Evolutionary conservation across 2,113 vertebrate genomes (phyloP).

Genomic region (Mixornis gularis): DNA sequence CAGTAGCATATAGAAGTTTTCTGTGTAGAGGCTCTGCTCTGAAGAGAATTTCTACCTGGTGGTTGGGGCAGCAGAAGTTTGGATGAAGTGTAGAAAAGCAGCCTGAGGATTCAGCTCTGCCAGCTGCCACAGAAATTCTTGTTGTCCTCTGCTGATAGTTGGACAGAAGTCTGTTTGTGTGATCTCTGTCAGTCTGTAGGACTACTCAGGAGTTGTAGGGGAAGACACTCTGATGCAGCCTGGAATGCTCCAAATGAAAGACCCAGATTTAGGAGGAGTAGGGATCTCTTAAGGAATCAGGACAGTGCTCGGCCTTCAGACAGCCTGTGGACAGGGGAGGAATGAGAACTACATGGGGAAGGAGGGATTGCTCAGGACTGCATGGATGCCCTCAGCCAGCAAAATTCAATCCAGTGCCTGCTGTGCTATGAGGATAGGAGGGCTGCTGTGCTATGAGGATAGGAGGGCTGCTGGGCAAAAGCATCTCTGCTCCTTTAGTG

Average conservation of each 20-base stretch:
- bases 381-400: not conserved
- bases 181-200: not conserved
- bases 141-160: not conserved
- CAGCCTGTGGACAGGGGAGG: not conserved
- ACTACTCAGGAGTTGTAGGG: not conserved
- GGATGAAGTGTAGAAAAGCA: not conserved
- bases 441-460: not conserved
- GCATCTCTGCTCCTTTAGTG: not conserved
- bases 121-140: not conserved
- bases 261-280: not conserved
- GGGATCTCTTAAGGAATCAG: not conserved
- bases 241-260: not conserved
- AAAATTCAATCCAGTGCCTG: not conserved
- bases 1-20: not conserved
- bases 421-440: not conserved
- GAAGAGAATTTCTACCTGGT: not conserved
- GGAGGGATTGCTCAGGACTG: not conserved
- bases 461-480: not conserved
- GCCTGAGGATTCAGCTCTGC: not conserved
- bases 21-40: not conserved
- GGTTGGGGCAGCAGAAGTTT: not conserved
- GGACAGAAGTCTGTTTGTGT: not conserved
- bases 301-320: not conserved
- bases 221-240: not conserved
- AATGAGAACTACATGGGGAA: not conserved